Conservation (phyloP, 2,797 vertebrate species). For the Pygocentrus nattereri region DNA sequence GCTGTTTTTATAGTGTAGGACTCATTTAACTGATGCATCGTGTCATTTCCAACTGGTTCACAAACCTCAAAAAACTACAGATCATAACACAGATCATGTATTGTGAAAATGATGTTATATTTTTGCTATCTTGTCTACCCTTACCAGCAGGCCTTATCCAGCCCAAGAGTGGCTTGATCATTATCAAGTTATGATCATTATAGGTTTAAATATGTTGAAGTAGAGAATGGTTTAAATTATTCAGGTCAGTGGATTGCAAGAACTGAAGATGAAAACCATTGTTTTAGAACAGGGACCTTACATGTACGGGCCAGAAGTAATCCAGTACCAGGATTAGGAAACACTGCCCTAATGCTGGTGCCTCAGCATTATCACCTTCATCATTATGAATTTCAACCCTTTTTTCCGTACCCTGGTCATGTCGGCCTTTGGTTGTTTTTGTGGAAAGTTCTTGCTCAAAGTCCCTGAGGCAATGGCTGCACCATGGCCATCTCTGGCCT, state of each 20-base stretch:
- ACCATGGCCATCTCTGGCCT: neutral
- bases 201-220: no score
- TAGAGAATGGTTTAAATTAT: no score
- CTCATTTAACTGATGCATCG: no score
- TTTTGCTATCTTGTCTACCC: no score
- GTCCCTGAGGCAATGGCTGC: neutral
- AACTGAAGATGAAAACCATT: neutral
- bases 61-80: no score
- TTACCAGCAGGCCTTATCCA: no score
- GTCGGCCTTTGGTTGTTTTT: constrained; percentile 12
- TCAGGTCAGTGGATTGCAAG: neutral
- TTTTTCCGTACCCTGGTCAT: constrained; percentile 23
- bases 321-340: neutral
- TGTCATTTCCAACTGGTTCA: no score
- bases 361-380: neutral
- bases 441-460: neutral
- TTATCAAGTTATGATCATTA: no score
- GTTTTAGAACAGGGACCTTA: neutral
- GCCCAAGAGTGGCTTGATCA: no score
- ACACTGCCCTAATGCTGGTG: neutral
- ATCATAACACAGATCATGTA: no score
- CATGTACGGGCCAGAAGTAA: neutral
- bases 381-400: neutral
- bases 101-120: no score
- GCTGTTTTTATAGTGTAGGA: no score